A percentile compares a stretch with the other conserved stretches of the same genome.
phyloP scores from a whole-genome alignment of 2,113 vertebrate species.

The Ctenomys sociabilis region DNA sequence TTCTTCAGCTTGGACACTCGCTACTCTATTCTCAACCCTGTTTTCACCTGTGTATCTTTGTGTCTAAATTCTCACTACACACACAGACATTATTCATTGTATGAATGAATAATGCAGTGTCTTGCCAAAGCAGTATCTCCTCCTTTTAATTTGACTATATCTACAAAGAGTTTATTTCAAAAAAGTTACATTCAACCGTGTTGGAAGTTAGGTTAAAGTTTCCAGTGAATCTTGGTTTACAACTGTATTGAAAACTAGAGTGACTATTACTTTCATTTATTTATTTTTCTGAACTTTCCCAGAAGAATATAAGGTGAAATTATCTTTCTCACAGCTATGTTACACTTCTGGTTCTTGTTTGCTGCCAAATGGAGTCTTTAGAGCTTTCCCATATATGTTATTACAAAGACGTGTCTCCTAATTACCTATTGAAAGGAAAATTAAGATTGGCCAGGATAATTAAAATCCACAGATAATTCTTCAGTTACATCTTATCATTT shows the following conservation, averaged over 20 bases:
- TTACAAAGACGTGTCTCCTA: not conserved
- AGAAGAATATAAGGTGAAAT: not conserved
- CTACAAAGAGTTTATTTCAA: conserved; percentile 6
- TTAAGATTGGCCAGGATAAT: conserved; percentile 1
- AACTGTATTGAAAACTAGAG: not conserved
- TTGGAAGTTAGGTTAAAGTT: not conserved
- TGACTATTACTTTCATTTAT: not conserved
- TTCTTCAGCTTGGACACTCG: not conserved
- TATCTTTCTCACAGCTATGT: not conserved
- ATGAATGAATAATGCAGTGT: not conserved
- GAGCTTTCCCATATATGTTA: not conserved
- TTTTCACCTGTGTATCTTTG: not conserved
- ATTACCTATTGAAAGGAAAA: not conserved
- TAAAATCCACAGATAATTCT: conserved; percentile 46
- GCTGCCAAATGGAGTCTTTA: not conserved
- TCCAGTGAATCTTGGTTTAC: not conserved
- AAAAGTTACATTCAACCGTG: not conserved
- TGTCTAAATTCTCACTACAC: not conserved
- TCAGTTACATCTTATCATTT: not conserved
- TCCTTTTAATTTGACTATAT: not conserved
- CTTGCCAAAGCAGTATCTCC: not conserved
- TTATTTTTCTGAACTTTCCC: not conserved
- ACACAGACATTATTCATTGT: not conserved
- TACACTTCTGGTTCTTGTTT: not conserved
- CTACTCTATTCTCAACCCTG: not conserved